These are phyloP conservation scores for Pantherophis guttatus DNA, from an alignment of 2,113 vertebrate species.

Conservation along the genomic window DNA sequence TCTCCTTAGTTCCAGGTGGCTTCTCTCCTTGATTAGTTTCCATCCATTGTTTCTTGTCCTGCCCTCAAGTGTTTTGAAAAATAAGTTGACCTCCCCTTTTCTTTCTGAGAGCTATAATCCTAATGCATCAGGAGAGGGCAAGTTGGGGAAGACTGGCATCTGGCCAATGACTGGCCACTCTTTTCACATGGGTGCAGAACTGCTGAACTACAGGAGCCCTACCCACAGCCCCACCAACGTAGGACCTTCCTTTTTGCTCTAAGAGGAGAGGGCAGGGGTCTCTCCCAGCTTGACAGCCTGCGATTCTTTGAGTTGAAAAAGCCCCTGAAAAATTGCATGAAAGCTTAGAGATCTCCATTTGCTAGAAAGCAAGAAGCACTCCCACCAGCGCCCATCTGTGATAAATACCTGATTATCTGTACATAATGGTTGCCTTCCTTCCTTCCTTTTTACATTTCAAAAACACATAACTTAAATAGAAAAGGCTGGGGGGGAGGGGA, in stretches of 20 bases:
- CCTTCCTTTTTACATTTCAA: background rate
- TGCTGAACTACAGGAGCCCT: background rate
- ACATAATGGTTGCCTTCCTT: background rate
- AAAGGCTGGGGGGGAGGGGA: background rate
- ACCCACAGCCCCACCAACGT: background rate
- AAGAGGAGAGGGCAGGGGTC: background rate
- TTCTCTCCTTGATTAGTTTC: too few species aligned
- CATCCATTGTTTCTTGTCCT: too few species aligned
- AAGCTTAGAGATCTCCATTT: background rate
- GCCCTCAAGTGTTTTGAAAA: too few species aligned
- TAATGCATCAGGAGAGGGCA: background rate
- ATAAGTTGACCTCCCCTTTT: too few species aligned
- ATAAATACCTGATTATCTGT: background rate
- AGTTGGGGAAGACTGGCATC: background rate
- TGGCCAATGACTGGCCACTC: background rate
- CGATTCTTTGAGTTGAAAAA: background rate
- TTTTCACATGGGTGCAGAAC: background rate
- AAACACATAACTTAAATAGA: background rate
- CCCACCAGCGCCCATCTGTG: background rate
- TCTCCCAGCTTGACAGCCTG: background rate
- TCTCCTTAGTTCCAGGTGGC: background rate
- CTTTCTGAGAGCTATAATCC: background rate
- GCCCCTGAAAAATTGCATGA: background rate
- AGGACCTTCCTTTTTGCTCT: background rate
- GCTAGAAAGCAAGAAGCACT: background rate